phyloP scores from a whole-genome alignment of 2,113 vertebrate species.

The Lethenteron reissneri region DNA sequence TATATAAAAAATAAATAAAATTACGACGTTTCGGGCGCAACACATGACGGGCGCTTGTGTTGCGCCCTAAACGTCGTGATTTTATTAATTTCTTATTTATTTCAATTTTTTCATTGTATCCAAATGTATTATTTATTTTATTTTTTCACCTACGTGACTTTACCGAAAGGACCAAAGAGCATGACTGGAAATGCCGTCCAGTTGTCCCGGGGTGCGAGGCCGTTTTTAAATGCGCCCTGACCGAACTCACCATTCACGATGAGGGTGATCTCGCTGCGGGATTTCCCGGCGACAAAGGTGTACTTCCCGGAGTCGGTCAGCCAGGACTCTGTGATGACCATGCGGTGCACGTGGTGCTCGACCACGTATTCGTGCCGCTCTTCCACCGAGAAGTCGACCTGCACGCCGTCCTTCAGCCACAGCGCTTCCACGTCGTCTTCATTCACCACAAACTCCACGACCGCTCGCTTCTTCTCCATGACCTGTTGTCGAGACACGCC shows the following conservation, averaged over 20 bases:
- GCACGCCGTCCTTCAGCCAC: conserved; percentile 69
- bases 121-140: background rate
- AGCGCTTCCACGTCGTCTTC: conserved; percentile 79
- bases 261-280: conserved; percentile 47
- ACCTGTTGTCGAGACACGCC: conserved; percentile 26
- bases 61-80: too few relatives aligned
- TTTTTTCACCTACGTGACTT: background rate
- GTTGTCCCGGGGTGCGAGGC: too few relatives aligned
- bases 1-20: too few relatives aligned
- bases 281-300: conserved; percentile 66
- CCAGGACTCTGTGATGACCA: conserved; percentile 64
- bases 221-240: too few relatives aligned
- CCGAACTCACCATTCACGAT: conserved; percentile 44
- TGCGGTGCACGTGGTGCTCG: conserved; percentile 61
- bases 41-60: too few relatives aligned
- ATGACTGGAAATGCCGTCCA: too few relatives aligned
- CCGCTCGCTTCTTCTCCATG: conserved; percentile 62
- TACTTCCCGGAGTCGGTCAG: conserved; percentile 72
- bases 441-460: conserved; percentile 80
- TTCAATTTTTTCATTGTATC: background rate
- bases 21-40: too few relatives aligned
- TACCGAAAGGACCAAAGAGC: too few relatives aligned
- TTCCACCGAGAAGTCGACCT: conserved; percentile 55
- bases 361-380: conserved; percentile 49
- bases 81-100: background rate